Evolutionary conservation across 2,888 invertebrate species (phyloP).

Genomic region (Shargacucullia verbasci): DNA sequence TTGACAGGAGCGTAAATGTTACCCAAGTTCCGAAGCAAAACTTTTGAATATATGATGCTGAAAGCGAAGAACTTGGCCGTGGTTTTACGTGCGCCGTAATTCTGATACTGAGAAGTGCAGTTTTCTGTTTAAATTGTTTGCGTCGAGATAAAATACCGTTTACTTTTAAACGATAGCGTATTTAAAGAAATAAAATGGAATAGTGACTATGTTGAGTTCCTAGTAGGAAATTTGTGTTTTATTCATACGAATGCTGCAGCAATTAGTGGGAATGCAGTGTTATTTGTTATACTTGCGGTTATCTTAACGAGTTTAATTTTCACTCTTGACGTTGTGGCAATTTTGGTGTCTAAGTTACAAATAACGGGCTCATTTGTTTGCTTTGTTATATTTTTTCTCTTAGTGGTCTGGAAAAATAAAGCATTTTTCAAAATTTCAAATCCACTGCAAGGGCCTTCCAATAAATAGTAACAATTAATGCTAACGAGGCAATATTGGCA

Average conservation of each 20-base stretch:
- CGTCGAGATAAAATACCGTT: conserved; percentile 19
- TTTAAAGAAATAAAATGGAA: conserved; percentile 16
- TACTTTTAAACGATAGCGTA: conserved; percentile 24
- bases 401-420: too few relatives aligned
- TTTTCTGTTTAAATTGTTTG: conserved; percentile 29
- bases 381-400: too few relatives aligned
- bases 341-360: neutral
- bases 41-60: conserved; percentile 61
- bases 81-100: conserved; percentile 53
- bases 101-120: conserved; percentile 48
- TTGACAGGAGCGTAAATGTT: conserved; percentile 38
- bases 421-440: too few relatives aligned
- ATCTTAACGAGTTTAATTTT: neutral
- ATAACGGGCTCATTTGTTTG: too few relatives aligned
- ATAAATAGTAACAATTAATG: too few relatives aligned
- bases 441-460: too few relatives aligned
- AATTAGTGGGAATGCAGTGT: conserved; percentile 16
- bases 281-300: conserved; percentile 4
- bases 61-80: conserved; percentile 44
- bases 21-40: conserved; percentile 36
- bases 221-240: conserved; percentile 17
- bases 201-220: neutral
- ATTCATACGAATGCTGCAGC: conserved; percentile 9
- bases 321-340: too few relatives aligned
- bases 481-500: too few relatives aligned